These are phyloP conservation scores for Harpalus rufipes DNA, from an alignment of 2,888 invertebrate species.

Conservation along the genomic window DNA sequence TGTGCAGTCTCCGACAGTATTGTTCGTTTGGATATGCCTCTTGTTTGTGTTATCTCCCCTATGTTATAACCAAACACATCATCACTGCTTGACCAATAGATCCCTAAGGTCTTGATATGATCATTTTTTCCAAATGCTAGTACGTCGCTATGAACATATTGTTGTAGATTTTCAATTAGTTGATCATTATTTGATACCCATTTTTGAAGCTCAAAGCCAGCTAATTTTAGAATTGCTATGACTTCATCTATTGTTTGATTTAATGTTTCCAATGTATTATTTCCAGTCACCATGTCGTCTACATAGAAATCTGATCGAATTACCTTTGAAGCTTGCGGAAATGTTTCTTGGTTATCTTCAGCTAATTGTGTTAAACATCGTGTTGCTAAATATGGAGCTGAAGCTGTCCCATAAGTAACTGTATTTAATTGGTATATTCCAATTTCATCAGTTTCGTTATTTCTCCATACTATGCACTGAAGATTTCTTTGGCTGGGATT, in stretches of 20 bases:
- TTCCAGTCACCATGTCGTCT: slow-evolving; percentile 55
- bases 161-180: slow-evolving; percentile 39
- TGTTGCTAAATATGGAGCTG: slow-evolving; percentile 69
- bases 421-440: slow-evolving; percentile 66
- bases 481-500: slow-evolving; percentile 68
- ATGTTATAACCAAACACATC: slow-evolving; percentile 26
- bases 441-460: slow-evolving; percentile 53
- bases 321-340: slow-evolving; percentile 64
- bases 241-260: slow-evolving; percentile 40
- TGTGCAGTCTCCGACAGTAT: slow-evolving; percentile 53
- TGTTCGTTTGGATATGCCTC: slow-evolving; percentile 44
- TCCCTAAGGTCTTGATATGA: slow-evolving; percentile 55
- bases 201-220: slow-evolving; percentile 45
- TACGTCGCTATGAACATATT: neutral
- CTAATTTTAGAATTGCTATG: slow-evolving; percentile 40
- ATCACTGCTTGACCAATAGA: slow-evolving; percentile 71
- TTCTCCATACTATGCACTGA: slow-evolving; percentile 69
- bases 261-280: slow-evolving; percentile 20
- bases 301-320: slow-evolving; percentile 49
- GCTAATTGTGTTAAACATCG: slow-evolving; percentile 68
- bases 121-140: slow-evolving; percentile 52
- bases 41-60: neutral
- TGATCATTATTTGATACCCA: slow-evolving; percentile 55
- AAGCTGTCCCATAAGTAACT: no score
- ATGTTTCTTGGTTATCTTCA: slow-evolving; percentile 30